A percentile compares a stretch with the other conserved stretches of the same genome.
Evolutionary conservation across 53 echinoderm and acorn worm genomes (phyloP).

Genomic region (Stichopus horrens): DNA sequence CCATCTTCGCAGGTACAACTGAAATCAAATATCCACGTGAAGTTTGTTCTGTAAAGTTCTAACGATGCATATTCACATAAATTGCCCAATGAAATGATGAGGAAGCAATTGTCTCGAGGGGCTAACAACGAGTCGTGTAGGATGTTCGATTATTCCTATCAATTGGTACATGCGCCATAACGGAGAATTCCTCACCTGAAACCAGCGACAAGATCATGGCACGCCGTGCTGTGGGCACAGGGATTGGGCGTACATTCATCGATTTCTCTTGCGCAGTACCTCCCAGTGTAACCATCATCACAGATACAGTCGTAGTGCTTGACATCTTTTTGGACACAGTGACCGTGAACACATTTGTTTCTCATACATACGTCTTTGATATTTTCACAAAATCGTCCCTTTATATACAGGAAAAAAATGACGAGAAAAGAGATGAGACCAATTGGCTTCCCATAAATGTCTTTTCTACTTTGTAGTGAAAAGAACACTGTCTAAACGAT

Average conservation of each 20-base stretch:
- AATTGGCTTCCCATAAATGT: no score
- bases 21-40: neutral
- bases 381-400: neutral
- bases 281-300: conserved; percentile 75
- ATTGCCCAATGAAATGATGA: no score
- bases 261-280: conserved; percentile 79
- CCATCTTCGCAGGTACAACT: conserved; percentile 77
- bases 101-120: no score
- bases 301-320: conserved; percentile 81
- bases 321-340: neutral
- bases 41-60: no score
- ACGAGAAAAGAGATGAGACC: no score
- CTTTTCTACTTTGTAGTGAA: no score
- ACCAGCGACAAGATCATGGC: conserved; percentile 66
- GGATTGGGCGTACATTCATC: conserved; percentile 82
- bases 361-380: neutral
- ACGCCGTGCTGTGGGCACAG: conserved; percentile 76
- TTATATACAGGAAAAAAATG: no score
- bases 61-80: no score
- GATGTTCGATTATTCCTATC: no score
- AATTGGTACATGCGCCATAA: neutral
- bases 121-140: no score
- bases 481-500: no score
- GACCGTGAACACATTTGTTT: neutral
- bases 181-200: conserved; percentile 60